These are phyloP conservation scores for Colletes latitarsis DNA, from an alignment of 1,140 invertebrate species.

Conservation along the genomic window DNA sequence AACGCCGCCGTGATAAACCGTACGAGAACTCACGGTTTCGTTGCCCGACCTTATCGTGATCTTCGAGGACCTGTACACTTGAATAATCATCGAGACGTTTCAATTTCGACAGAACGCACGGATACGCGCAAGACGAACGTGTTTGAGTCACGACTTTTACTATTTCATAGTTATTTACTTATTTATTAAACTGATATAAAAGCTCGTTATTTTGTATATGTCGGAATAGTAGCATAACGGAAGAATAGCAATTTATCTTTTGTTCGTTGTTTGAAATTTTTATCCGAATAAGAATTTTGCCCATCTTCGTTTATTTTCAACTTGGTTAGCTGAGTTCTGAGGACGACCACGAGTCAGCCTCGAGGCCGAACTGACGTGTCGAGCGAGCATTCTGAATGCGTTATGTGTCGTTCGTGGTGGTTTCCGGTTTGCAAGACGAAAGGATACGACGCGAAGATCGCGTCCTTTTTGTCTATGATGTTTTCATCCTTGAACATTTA, in stretches of 20 bases:
- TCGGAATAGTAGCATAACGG: too few species aligned
- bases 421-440: constrained; percentile 42
- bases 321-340: not conserved
- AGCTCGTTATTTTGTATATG: too few species aligned
- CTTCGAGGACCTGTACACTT: not conserved
- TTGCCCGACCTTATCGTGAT: constrained; percentile 1
- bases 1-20: not conserved
- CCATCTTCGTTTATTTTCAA: not conserved
- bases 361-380: constrained; percentile 42
- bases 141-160: too few species aligned
- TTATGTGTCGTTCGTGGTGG: constrained; percentile 35
- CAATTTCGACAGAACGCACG: not conserved
- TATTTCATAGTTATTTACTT: too few species aligned
- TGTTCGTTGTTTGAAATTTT: too few species aligned
- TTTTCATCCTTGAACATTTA: constrained; percentile 37
- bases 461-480: constrained; percentile 31
- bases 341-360: constrained; percentile 4
- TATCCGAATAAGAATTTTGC: too few species aligned
- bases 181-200: too few species aligned
- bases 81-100: constrained; percentile 15
- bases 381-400: constrained; percentile 42
- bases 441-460: constrained; percentile 14
- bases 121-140: not conserved
- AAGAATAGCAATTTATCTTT: constrained; percentile 2
- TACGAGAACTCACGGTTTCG: not conserved